Percentiles rank a stretch among this genome's conserved stretches.
These are phyloP conservation scores for Orchestes rusci DNA, from an alignment of 2,888 invertebrate species.

Conservation along the genomic window DNA sequence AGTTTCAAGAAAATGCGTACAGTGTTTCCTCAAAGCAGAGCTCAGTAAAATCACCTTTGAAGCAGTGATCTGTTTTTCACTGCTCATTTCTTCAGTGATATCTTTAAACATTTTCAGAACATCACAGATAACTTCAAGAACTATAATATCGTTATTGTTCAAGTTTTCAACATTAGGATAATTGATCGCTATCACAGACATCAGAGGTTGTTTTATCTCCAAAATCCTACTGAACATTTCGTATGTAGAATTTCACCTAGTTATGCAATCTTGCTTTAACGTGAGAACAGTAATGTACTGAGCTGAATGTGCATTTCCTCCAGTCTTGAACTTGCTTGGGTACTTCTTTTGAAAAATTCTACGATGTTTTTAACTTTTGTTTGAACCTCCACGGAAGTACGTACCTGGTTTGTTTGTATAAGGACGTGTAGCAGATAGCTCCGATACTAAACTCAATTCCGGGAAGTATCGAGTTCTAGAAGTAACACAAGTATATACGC, in stretches of 20 bases:
- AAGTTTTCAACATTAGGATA: constrained; percentile 2
- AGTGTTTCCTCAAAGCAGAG: constrained; percentile 14
- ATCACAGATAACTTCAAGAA: constrained; percentile 8
- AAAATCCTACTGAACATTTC: constrained; percentile 23
- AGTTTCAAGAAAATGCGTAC: constrained; percentile 3
- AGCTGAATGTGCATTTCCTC: constrained; percentile 4
- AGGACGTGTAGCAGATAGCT: too few relatives aligned
- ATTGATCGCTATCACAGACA: constrained; percentile 13
- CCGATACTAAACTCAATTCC: too few relatives aligned
- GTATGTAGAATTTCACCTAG: constrained; percentile 28
- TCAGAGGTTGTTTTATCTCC: constrained; percentile 21
- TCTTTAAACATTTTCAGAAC: constrained; percentile 17
- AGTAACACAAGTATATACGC: too few relatives aligned
- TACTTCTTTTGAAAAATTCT: constrained; percentile 13
- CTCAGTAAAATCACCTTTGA: constrained; percentile 20
- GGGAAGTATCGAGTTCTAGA: too few relatives aligned
- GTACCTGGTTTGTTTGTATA: too few relatives aligned
- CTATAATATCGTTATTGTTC: constrained; percentile 12
- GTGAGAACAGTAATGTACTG: not conserved
- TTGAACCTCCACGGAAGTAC: constrained; percentile 4
- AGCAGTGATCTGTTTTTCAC: constrained; percentile 15
- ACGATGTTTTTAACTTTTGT: constrained; percentile 17
- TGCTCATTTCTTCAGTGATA: constrained; percentile 18
- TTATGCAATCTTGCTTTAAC: constrained; percentile 22
- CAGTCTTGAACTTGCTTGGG: not conserved